Evolutionary conservation across 1,140 invertebrate genomes (phyloP).

Genomic region (Trissolcus basalis): DNA sequence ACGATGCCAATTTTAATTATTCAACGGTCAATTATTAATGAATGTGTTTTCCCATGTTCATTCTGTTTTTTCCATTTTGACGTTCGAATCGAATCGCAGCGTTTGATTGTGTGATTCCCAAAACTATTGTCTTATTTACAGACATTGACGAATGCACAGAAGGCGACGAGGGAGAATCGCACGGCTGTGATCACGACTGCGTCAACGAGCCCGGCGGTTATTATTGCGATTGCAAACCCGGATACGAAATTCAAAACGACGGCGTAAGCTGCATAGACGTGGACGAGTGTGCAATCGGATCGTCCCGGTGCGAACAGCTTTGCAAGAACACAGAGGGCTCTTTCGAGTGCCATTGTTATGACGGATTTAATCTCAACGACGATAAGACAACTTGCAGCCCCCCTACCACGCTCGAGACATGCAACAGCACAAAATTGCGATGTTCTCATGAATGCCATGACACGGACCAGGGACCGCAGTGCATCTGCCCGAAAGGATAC

Average conservation of each 20-base stretch:
- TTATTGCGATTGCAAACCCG: slow-evolving; percentile 79
- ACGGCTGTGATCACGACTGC: slow-evolving; percentile 80
- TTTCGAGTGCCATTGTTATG: slow-evolving; percentile 76
- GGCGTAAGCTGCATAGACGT: slow-evolving; percentile 76
- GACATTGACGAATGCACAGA: slow-evolving; percentile 88
- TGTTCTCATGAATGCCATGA: slow-evolving; percentile 79
- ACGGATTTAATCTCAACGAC: slow-evolving; percentile 57
- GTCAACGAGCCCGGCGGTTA: slow-evolving; percentile 85
- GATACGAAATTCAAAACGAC: slow-evolving; percentile 70
- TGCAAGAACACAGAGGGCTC: slow-evolving; percentile 73
- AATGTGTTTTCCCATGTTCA: no score
- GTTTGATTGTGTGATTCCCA: no score
- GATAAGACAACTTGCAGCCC: slow-evolving; percentile 62
- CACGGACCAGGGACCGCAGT: slow-evolving; percentile 78
- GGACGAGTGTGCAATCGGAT: slow-evolving; percentile 75
- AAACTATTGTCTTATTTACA: no score
- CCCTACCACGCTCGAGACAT: slow-evolving; percentile 58
- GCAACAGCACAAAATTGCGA: slow-evolving; percentile 60
- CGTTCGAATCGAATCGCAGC: no score
- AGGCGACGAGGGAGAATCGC: slow-evolving; percentile 76
- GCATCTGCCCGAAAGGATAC: slow-evolving; percentile 80
- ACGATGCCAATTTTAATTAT: no score
- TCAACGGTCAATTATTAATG: no score
- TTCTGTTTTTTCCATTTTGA: no score
- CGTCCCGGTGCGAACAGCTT: slow-evolving; percentile 66